Evolutionary conservation across 2,888 invertebrate species (phyloP), one percentile per base, ranked within the genome.

Genomic region (Lepidonotus clava): DNA sequence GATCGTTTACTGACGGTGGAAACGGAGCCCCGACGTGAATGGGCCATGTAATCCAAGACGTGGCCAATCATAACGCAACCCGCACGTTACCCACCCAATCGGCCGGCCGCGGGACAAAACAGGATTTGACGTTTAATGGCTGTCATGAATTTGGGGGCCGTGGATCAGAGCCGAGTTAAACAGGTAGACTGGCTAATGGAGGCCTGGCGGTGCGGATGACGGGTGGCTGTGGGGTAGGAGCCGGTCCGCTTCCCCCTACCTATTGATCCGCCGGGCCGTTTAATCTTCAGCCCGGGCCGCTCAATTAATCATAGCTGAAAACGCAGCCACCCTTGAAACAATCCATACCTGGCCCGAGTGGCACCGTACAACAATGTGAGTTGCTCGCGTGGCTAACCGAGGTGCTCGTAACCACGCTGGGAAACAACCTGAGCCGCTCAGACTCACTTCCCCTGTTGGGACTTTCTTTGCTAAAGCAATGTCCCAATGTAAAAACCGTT

Each of bases 291-390:
- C 28, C 46, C 46, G 1, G 34, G 46, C 80, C 41, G 80, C 80
- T 80, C 80, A 80, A 80, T 80, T 80, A 80, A 80, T 80, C 80
- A 46, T 80, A 41, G 46, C 46, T 80, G 46, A 46, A 80, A 80
- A 80, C 51, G 46, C 80, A 80, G 80, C 80, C 80, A 46, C 80
- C 46, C 80, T 80, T 80, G 80, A 80, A 80, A 80, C 80, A 80
- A 80, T 80, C 80, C 80, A 80, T 80, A 80, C 80, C 41, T 80
- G 80, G 80, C 80, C 34, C 11, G 46, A 46, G 80, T 46, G 51
- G 80, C 18, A 71, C 71, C 71, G 28, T 61, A 61, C 61, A 61
- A 61, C 61, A 61, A 32, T 32, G 28, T 61, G 61, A 61, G 61
- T 24, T 61, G 28, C 61, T 61, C 61, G 61, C 5, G 28, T 28